These are phyloP conservation scores for Mobula hypostoma DNA, from an alignment of 2,113 vertebrate genomes.

Conservation along the genomic window DNA sequence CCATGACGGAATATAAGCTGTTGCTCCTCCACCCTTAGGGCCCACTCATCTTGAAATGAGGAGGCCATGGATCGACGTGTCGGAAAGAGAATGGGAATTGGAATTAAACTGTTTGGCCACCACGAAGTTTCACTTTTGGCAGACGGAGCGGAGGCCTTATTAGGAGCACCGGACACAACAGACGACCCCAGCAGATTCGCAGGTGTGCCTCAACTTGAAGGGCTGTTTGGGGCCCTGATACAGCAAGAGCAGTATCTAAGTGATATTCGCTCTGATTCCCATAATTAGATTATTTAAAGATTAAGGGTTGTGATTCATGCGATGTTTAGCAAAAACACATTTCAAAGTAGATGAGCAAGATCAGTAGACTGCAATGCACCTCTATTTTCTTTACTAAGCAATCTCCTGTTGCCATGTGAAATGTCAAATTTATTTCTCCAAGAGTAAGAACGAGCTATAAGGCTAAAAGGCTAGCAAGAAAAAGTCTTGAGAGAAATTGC, in stretches of 20 bases:
- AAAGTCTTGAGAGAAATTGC: neutral
- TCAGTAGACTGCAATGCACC: neutral
- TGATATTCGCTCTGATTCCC: neutral
- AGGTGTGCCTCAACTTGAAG: too few species aligned
- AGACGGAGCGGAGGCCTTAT: too few species aligned
- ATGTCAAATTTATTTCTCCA: neutral
- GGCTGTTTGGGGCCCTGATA: too few species aligned
- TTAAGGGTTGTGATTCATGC: neutral
- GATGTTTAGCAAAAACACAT: neutral
- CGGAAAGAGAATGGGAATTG: too few species aligned
- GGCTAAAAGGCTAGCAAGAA: neutral
- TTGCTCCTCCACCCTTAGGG: too few species aligned
- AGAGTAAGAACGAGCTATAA: neutral
- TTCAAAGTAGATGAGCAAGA: neutral
- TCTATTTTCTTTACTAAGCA: neutral
- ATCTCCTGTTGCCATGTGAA: neutral
- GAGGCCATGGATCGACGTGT: too few species aligned
- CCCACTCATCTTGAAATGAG: too few species aligned
- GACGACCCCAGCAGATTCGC: too few species aligned
- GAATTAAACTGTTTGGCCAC: too few species aligned
- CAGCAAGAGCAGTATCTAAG: neutral
- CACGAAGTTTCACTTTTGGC: too few species aligned
- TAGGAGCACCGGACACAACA: too few species aligned
- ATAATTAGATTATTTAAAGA: neutral
- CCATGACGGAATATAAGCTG: too few species aligned